Base-by-base conservation (phyloP, 1,140 invertebrate species). In the Lepidurus packardi region DNA sequence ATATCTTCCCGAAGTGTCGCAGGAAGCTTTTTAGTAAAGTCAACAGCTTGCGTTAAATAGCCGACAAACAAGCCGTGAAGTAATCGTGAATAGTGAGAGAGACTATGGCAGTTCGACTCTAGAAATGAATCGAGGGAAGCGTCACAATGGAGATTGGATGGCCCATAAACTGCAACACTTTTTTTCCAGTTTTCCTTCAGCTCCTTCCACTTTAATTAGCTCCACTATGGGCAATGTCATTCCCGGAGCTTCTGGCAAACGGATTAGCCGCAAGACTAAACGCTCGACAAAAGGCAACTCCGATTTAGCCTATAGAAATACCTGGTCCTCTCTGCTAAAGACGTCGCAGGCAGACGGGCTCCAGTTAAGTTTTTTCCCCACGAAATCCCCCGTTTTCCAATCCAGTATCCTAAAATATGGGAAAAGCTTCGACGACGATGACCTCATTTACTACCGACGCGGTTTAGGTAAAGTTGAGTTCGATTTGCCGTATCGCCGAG, bases 301-400 rank as follows among this genome's bases (percentile, higher is more conserved):
- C 10, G 78, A 73, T 5, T 45, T 78, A n/a, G 75, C 78, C 2
- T 78, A 78, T 43, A 78, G 47, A 24, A 74, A 78, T 13, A 78
- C 78, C 11, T 78, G 78, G 78, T 78, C 78, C 5, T 78, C 78
- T 13, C 75, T 78, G n/a, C n/a, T 78, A 34, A 78, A 78, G 44
- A 74, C 78, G 8, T 73, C 73, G 1, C 65, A 78, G 45, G 43
- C 41, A 13, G 78, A 78, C n/a, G 53, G 53, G 7, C 53, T 65
- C 16, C 43, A 78, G 41, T 24, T 78, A 7, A 73, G 43, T 10
- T 78, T 42, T n/a, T 78, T 78, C 43, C 78, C 78, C 13, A 78
- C 73, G 16, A 78, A 78, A 25, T 75, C 78, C 41, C 78, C 78
- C 25, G 73, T 74, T 21, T 47, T 45, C n/a, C 42, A 74, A 42